Base-by-base conservation (phyloP, 2,797 vertebrate species). In the Telmatherina bonti region DNA sequence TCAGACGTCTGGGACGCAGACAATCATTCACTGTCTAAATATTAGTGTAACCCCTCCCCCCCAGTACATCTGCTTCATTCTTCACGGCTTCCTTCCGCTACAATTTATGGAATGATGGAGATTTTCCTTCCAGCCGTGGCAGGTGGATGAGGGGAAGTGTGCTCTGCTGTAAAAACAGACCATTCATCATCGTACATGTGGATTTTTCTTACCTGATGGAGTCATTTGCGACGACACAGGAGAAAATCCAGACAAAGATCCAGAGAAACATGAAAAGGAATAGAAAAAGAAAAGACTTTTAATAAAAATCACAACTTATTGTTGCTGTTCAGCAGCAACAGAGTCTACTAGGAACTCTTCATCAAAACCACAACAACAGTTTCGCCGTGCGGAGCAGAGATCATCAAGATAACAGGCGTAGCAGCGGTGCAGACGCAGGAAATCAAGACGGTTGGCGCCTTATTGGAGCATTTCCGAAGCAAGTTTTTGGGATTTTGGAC, bases 131-230 rank as follows among this genome's bases (percentile, higher is more conserved):
- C 58, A 18, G 43, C 49, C 59, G 29, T 24, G 61, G 67, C 73
- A 80, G 57, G 45, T 54, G 47, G 33, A 66, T 35, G 56, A 62
- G 29, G 9, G 43, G 18, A 68, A 66, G 36, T 7, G 36, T 30
- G 45, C 29, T 62, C 53, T 4, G 7, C 36, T 62, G 26, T 63
- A 29, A 27, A 57, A 78, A 59, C 41, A 69, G 60, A 12, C 63
- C n/a, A 67, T 65, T 76, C 26, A 18, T 71, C 61, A 24, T 7
- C 52, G 33, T 20, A 55, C 38, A 63, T 24, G 10, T 74, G 56
- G 35, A n/a, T 65, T 64, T 80, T 27, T 75, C 79, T 91, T 85
- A 88, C 88, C 89, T 91, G 78, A 69, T 63, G 5, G 4, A 62
- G 22, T 2, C 36, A 73, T 16, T 13, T 49, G 36, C 35, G 31